phyloP scores from a whole-genome alignment of 2,113 vertebrate genomes.

The Pedionomus torquatus region DNA sequence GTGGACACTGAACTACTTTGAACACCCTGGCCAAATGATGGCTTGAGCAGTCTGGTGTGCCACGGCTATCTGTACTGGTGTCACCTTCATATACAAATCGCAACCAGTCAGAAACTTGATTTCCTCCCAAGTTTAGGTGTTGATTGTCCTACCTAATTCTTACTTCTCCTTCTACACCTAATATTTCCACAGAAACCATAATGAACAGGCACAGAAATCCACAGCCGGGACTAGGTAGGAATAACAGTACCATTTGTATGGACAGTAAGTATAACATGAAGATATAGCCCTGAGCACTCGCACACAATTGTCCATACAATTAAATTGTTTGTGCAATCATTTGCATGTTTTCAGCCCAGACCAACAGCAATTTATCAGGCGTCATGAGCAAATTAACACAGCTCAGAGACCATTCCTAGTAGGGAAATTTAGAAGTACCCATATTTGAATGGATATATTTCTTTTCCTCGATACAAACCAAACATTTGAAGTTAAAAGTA shows the following conservation, averaged over 20 bases:
- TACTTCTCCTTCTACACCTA: neutral
- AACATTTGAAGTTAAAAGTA: neutral
- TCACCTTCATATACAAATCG: neutral
- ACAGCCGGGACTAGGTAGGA: neutral
- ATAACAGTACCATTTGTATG: neutral
- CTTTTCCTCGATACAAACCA: neutral
- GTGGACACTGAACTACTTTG: neutral
- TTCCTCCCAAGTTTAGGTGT: neutral
- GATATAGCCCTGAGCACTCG: neutral
- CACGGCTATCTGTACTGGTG: neutral
- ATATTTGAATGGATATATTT: neutral
- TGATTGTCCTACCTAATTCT: neutral
- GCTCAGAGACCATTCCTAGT: neutral
- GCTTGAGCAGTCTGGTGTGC: neutral
- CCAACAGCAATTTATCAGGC: neutral
- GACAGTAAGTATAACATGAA: neutral
- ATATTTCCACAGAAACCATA: neutral
- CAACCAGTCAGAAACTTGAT: neutral
- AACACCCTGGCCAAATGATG: neutral
- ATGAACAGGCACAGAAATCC: neutral
- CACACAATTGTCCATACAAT: neutral
- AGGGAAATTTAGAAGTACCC: neutral
- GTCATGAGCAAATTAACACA: neutral
- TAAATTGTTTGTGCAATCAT: neutral
- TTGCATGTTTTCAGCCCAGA: neutral